Conservation (phyloP, 2,888 invertebrate genomes). For the Caenorhabditis sp. region DNA sequence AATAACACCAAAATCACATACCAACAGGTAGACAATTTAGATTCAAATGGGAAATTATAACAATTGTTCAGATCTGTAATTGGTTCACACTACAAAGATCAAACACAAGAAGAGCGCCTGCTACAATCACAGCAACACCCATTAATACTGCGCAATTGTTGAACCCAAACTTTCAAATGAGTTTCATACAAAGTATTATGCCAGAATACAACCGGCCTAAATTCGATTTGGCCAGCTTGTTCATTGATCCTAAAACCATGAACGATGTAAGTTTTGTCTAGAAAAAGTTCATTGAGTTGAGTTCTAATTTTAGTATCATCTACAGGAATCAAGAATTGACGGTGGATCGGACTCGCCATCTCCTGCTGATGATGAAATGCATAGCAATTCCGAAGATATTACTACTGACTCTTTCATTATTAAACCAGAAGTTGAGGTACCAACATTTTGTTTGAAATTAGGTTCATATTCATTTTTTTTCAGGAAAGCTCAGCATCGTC, state of each 20-base stretch:
- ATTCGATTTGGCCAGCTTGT: conserved; percentile 19
- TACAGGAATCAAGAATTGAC: conserved; percentile 57
- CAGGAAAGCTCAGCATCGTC: conserved; percentile 62
- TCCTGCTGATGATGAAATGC: conserved; percentile 64
- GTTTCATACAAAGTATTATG: conserved; percentile 21
- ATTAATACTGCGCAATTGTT: conserved; percentile 17
- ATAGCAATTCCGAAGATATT: conserved; percentile 55
- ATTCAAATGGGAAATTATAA: not conserved
- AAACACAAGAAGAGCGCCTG: conserved; percentile 19
- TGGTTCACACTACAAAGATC: conserved; percentile 89
- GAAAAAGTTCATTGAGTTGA: conserved; percentile 3
- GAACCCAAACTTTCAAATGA: conserved; percentile 19
- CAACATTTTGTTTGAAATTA: not conserved
- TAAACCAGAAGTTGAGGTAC: conserved; percentile 22
- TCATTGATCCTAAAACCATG: conserved; percentile 9
- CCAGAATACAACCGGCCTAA: conserved; percentile 18
- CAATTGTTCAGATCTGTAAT: conserved; percentile 66
- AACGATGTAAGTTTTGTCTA: conserved; percentile 4
- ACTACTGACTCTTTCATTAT: conserved; percentile 18
- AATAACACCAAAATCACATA: conserved; percentile 61
- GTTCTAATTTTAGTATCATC: not conserved
- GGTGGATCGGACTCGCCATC: conserved; percentile 68
- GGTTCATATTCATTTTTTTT: conserved; percentile 7
- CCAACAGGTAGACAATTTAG: conserved; percentile 47
- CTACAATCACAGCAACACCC: not conserved